Base-by-base conservation (phyloP, 2,797 vertebrate species). In the Sitta carolinensis region DNA sequence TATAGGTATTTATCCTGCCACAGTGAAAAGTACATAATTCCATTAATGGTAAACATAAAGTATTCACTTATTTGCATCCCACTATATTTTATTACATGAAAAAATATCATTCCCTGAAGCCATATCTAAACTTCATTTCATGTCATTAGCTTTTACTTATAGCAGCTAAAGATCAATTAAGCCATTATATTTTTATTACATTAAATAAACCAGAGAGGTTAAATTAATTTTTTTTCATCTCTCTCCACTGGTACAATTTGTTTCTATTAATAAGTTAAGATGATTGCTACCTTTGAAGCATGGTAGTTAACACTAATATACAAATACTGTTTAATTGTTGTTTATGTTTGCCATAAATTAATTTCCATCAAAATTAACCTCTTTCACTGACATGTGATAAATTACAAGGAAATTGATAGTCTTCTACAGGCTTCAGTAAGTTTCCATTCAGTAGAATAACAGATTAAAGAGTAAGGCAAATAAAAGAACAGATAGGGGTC, bases 181-280 rank as follows among this genome's bases (percentile, higher is more conserved):
- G 85, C 96, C 62, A 96, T 92, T 97, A 97, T 94, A 88, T 92
- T 78, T 97, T 97, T 97, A 95, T 96, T 88, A 90, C 78, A 95
- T 94, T 86, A 96, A 97, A 96, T 96, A 95, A 95, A 93, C 20
- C 45, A 70, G 20, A 95, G 52, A 30, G 62, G 77, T 95, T 95
- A 93, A 97, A 96, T 95, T 59, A 94, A 70, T 36, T 97, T 97
- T 96, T 96, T 78, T 96, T 96, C 90, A 82, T 36, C 36, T 88
- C 36, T 88, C 97, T 93, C 90, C 91, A 96, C 94, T 94, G 87
- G 58, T 95, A 90, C 81, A 95, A 95, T 96, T 97, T 97, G 62
- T 93, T 96, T 93, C 85, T 91, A 94, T 95, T 97, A 96, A 86
- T 91, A 95, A 96, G 80, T 97, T 97, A 91, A 94, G 92, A 72